Evolutionary conservation across 2,797 vertebrate genomes (phyloP).

Genomic region (Pantherophis vulpinus): DNA sequence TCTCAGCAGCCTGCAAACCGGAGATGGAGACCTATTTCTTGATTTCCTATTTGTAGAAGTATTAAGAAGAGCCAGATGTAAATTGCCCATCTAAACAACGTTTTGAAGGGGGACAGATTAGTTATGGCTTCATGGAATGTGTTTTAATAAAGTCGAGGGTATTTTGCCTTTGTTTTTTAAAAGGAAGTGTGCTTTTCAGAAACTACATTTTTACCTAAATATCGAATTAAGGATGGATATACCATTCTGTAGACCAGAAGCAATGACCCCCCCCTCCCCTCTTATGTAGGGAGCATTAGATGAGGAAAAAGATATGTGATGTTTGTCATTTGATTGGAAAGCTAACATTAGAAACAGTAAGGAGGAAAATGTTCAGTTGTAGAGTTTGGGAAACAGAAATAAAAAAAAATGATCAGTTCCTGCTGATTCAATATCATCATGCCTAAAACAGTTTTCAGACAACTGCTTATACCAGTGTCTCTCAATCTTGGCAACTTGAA

Average conservation of each 20-base stretch:
- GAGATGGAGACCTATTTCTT: neutral
- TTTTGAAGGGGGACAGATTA: constrained; percentile 5
- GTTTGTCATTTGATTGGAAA: neutral
- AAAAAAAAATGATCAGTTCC: neutral
- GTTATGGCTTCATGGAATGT: neutral
- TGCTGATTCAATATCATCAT: neutral
- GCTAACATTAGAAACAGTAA: neutral
- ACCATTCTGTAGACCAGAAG: neutral
- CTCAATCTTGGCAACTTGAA: no score
- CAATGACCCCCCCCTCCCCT: no score
- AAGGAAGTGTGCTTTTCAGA: neutral
- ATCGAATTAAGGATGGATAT: neutral
- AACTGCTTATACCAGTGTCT: neutral
- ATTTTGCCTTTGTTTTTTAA: neutral
- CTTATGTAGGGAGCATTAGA: neutral
- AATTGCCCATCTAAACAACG: neutral
- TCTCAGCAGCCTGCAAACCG: neutral
- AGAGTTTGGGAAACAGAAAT: neutral
- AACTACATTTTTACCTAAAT: neutral
- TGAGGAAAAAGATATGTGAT: neutral
- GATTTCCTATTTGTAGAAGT: neutral
- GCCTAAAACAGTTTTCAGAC: neutral
- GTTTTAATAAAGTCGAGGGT: neutral
- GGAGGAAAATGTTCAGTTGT: neutral
- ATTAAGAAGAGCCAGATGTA: neutral